Evolutionary conservation across 2,113 vertebrate species (phyloP).

Genomic region (Silurus asotus): DNA sequence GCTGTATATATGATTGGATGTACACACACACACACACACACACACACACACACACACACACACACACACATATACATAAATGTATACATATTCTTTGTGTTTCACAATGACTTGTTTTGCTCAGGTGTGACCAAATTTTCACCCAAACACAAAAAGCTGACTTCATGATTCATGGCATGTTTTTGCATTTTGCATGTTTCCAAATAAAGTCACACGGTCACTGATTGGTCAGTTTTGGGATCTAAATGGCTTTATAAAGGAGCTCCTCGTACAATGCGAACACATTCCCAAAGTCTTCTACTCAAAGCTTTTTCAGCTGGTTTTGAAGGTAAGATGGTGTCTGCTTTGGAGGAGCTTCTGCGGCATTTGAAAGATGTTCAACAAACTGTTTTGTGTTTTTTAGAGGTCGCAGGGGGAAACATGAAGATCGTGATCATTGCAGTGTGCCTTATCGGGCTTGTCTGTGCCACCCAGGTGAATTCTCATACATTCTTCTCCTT

Average conservation of each 20-base stretch:
- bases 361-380: not conserved
- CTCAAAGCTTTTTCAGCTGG: not conserved
- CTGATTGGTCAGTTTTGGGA: constrained; percentile 39
- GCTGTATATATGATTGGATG: too few relatives aligned
- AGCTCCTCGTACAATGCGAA: not conserved
- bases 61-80: not conserved
- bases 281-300: not conserved
- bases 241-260: constrained; percentile 31
- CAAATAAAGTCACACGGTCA: not conserved
- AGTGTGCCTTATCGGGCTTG: constrained; percentile 41
- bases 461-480: constrained; percentile 8
- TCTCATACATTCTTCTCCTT: not conserved
- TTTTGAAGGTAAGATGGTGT: constrained; percentile 16
- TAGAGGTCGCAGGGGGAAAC: not conserved
- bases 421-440: constrained; percentile 46
- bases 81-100: not conserved
- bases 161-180: not conserved
- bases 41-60: too few relatives aligned
- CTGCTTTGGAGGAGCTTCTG: not conserved
- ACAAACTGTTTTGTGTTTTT: not conserved
- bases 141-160: not conserved
- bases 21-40: too few relatives aligned
- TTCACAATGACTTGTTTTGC: constrained; percentile 21
- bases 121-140: not conserved
- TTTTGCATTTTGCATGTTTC: not conserved